phyloP scores from a whole-genome alignment of 2,888 invertebrate species.

The Oligia strigilis region DNA sequence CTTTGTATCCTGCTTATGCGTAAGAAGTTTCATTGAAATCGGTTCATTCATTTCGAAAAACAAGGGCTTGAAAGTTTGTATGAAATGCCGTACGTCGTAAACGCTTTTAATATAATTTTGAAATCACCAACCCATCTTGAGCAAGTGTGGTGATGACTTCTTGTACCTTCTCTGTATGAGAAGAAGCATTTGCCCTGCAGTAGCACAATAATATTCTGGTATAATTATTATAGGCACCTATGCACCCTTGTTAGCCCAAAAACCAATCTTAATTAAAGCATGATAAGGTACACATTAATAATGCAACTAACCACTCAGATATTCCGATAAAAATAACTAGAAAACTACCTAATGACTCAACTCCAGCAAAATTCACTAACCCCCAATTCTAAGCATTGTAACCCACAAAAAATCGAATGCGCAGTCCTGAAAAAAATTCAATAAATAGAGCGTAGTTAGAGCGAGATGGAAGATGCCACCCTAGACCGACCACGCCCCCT shows the following conservation, averaged over 20 bases:
- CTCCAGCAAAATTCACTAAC: slow-evolving; percentile 18
- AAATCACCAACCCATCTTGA: not conserved
- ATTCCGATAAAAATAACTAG: slow-evolving; percentile 10
- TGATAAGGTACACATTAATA: not conserved
- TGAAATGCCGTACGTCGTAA: too few species aligned
- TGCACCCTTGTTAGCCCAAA: not conserved
- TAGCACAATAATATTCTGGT: not conserved
- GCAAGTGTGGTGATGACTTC: not conserved
- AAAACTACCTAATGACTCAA: slow-evolving; percentile 8
- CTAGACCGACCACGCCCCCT: slow-evolving; percentile 80
- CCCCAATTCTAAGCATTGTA: slow-evolving; percentile 4
- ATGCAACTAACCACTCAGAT: not conserved
- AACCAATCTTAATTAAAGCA: not conserved
- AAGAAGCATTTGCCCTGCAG: not conserved
- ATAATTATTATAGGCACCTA: not conserved
- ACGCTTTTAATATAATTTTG: not conserved
- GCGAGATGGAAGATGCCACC: slow-evolving; percentile 77
- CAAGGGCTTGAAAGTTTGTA: too few species aligned
- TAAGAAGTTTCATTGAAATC: too few species aligned
- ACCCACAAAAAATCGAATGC: slow-evolving; percentile 60
- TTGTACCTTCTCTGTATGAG: not conserved
- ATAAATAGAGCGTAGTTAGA: slow-evolving; percentile 66
- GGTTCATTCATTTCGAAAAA: too few species aligned
- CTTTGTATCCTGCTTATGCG: too few species aligned
- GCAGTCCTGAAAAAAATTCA: slow-evolving; percentile 60